Conservation (phyloP, 2,113 vertebrate species). For the Dendrocopos noguchii region DNA sequence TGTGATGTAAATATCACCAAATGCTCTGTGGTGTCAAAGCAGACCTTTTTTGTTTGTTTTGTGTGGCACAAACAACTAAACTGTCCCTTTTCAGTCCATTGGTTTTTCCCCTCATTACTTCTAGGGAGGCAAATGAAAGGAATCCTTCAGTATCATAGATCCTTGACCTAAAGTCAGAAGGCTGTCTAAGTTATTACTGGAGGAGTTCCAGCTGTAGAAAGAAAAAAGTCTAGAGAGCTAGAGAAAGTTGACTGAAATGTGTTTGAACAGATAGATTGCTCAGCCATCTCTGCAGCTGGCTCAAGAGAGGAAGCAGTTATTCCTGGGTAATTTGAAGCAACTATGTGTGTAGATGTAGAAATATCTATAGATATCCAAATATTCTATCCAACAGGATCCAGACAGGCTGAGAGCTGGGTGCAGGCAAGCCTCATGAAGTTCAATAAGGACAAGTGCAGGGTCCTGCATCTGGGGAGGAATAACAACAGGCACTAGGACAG, state of each 20-base stretch:
- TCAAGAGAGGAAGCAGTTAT: conserved; percentile 34
- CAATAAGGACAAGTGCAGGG: no score
- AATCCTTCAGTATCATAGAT: conserved; percentile 9
- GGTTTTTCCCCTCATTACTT: background rate
- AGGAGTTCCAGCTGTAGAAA: conserved; percentile 43
- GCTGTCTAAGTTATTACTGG: conserved; percentile 54
- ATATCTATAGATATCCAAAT: background rate
- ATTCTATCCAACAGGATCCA: no score
- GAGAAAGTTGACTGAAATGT: conserved; percentile 24
- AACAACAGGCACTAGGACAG: no score
- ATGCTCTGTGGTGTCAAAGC: background rate
- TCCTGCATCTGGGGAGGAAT: no score
- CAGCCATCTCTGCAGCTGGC: conserved; percentile 46
- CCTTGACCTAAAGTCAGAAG: conserved; percentile 32
- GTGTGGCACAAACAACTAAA: background rate
- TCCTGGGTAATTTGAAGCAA: conserved; percentile 49
- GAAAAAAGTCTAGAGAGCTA: conserved; percentile 42
- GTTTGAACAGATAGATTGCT: conserved; percentile 60
- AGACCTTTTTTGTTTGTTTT: background rate
- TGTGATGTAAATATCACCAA: background rate
- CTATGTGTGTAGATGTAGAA: background rate
- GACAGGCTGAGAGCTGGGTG: no score
- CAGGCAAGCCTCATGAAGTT: no score
- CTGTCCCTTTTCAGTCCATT: background rate
- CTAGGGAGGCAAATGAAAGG: conserved; percentile 29